Percentiles rank a stretch among this genome's conserved stretches.
Evolutionary conservation across 92 coral and sea anemone genomes (phyloP).

Genomic region (Porites divaricata): DNA sequence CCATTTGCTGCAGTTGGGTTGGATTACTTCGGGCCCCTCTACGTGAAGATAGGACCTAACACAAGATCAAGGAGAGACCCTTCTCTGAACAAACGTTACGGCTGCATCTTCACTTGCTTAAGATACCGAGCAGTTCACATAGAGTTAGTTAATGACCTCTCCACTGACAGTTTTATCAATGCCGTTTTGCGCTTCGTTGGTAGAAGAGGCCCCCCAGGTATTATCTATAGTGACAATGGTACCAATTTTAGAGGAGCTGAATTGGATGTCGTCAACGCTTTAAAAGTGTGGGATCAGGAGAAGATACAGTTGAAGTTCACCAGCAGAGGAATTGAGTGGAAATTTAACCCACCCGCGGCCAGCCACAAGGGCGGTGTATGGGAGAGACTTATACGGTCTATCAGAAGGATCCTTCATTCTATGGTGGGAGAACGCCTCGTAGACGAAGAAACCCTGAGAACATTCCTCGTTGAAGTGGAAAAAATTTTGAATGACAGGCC

Average conservation of each 20-base stretch:
- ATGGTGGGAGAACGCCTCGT: slow-evolving; percentile 62
- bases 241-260: too few species aligned
- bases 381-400: slow-evolving; percentile 66
- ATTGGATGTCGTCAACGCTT: too few species aligned
- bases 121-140: slow-evolving; percentile 72
- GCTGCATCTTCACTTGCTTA: slow-evolving; percentile 67
- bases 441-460: slow-evolving; percentile 56
- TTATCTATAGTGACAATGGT: slow-evolving; percentile 71
- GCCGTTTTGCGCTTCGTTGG: slow-evolving; percentile 65
- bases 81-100: slow-evolving; percentile 56
- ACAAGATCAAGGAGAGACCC: slow-evolving; percentile 60
- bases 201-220: slow-evolving; percentile 60
- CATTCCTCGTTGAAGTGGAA: slow-evolving; percentile 43
- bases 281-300: too few species aligned
- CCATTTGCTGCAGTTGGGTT: slow-evolving; percentile 73
- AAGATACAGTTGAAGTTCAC: too few species aligned
- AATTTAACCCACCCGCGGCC: too few species aligned
- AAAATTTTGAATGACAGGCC: slow-evolving; percentile 69
- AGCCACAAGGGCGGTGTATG: slow-evolving; percentile 61
- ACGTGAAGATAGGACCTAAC: slow-evolving; percentile 53
- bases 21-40: slow-evolving; percentile 66
- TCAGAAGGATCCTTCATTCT: slow-evolving; percentile 56
- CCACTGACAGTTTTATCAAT: slow-evolving; percentile 63
- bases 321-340: too few species aligned
- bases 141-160: slow-evolving; percentile 55